These are phyloP conservation scores for Trinorchestia longiramus DNA, from an alignment of 1,140 invertebrate genomes.

Conservation along the genomic window DNA sequence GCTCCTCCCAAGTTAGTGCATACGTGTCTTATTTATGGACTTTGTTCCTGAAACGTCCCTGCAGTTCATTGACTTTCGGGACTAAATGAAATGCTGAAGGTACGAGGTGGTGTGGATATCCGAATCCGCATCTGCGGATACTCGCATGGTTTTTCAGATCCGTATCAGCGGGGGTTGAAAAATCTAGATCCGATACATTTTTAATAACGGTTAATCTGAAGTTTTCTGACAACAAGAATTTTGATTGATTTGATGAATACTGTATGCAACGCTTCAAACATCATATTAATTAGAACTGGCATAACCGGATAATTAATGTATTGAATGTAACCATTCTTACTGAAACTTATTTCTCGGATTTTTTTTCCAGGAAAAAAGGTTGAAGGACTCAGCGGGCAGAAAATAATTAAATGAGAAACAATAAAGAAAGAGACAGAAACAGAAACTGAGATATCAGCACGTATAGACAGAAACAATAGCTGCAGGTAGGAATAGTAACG, in stretches of 20 bases:
- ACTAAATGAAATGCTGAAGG: neutral
- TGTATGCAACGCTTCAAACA: neutral
- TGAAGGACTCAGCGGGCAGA: too few relatives aligned
- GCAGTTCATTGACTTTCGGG: neutral
- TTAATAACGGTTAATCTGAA: too few relatives aligned
- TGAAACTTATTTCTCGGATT: too few relatives aligned
- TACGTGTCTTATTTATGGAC: neutral
- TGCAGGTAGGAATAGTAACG: neutral
- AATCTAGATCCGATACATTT: too few relatives aligned
- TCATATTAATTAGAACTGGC: neutral
- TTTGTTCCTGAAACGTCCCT: neutral
- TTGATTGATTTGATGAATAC: neutral
- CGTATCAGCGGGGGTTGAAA: too few relatives aligned
- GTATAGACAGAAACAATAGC: neutral
- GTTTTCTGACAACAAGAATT: neutral
- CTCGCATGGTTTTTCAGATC: too few relatives aligned
- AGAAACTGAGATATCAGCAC: neutral
- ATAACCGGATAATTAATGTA: neutral
- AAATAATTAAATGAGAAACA: neutral
- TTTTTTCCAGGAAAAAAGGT: too few relatives aligned
- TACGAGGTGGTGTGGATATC: too few relatives aligned
- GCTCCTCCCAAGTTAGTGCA: neutral
- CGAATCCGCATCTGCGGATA: too few relatives aligned
- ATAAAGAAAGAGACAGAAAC: neutral
- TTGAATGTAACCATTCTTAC: too few relatives aligned